These are phyloP conservation scores for Fulmarus glacialis DNA, from an alignment of 2,113 vertebrate species.

Conservation along the genomic window DNA sequence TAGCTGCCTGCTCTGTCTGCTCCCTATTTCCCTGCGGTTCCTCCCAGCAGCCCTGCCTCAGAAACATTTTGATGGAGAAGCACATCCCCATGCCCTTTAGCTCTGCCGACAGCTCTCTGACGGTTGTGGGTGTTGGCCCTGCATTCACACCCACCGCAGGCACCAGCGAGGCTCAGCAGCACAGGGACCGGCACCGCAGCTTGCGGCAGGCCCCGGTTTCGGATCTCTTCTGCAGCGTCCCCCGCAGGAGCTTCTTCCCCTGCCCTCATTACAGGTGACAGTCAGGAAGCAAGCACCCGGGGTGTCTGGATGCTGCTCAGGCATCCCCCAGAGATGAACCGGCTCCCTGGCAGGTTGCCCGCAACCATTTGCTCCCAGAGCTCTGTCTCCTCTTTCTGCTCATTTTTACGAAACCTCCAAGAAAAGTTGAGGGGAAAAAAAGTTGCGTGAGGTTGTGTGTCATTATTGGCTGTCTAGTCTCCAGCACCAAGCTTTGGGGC, in stretches of 20 bases:
- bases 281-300: neutral
- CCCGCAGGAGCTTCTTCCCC: neutral
- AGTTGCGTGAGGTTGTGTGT: neutral
- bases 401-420: neutral
- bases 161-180: neutral
- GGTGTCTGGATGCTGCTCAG: neutral
- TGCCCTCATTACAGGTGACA: neutral
- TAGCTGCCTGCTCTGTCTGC: constrained; percentile 36
- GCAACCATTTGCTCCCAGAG: fast-evolving
- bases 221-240: neutral
- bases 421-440: neutral
- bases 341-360: neutral
- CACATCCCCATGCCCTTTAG: neutral
- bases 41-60: neutral
- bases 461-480: neutral
- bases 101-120: neutral
- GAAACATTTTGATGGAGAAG: neutral
- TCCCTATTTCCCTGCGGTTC: neutral
- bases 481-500: neutral
- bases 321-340: neutral
- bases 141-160: neutral
- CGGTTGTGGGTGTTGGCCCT: neutral
- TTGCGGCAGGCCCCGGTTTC: neutral
- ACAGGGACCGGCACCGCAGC: neutral
- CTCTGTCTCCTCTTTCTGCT: neutral